Conservation (phyloP, 2,888 invertebrate genomes). For the Malthinus seriepunctatus region DNA sequence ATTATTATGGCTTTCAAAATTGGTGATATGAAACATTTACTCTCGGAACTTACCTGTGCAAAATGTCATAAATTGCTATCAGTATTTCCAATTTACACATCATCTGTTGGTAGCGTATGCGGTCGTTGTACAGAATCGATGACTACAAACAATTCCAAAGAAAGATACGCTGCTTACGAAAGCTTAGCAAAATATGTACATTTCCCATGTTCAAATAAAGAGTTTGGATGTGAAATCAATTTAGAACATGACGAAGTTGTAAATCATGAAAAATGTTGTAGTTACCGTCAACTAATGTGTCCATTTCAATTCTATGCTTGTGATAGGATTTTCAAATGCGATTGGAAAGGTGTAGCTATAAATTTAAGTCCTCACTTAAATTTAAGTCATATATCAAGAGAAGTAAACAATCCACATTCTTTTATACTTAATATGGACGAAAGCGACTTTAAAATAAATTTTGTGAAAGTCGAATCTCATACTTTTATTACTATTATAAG, state of each 20-base stretch:
- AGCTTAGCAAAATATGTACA: slow-evolving; percentile 19
- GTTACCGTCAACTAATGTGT: slow-evolving; percentile 36
- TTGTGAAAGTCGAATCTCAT: slow-evolving; percentile 39
- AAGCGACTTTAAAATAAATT: slow-evolving; percentile 29
- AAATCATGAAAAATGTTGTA: too few relatives aligned
- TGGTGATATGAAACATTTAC: too few relatives aligned
- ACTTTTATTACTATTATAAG: too few relatives aligned
- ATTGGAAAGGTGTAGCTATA: slow-evolving; percentile 38
- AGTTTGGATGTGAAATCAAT: slow-evolving; percentile 38
- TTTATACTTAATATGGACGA: slow-evolving; percentile 9
- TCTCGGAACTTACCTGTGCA: too few relatives aligned
- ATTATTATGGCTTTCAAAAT: not conserved
- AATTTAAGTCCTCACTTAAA: slow-evolving; percentile 39
- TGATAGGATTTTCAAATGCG: slow-evolving; percentile 30
- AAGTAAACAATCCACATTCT: not conserved
- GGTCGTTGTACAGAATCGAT: not conserved
- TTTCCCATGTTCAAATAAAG: slow-evolving; percentile 41
- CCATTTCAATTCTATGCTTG: slow-evolving; percentile 24
- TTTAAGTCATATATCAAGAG: too few relatives aligned
- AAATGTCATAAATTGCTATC: too few relatives aligned
- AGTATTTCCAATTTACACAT: too few relatives aligned
- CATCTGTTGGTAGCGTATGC: too few relatives aligned
- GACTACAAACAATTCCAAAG: slow-evolving; percentile 9
- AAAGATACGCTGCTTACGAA: slow-evolving; percentile 22
- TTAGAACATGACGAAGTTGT: too few relatives aligned